Evolutionary conservation across 2,888 invertebrate species (phyloP), one percentile per base, ranked within the genome.

Genomic region (Candidula unifasciata): DNA sequence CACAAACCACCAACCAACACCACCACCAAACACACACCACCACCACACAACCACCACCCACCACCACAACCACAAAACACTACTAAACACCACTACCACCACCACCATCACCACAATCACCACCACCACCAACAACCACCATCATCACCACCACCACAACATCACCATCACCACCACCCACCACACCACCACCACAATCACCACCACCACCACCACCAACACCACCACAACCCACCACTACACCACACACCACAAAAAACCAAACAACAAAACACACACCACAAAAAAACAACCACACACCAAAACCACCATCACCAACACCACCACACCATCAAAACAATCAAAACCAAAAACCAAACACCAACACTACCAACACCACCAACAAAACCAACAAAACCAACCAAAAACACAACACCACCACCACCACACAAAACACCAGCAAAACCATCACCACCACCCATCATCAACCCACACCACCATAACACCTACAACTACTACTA

Each of bases 91-190:
- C 33, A 30, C 74, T 10, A 21, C 74, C 13, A 21, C 74, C 24
- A n/a, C 30, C 37, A n/a, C n/a, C n/a, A n/a, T n/a, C n/a, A n/a
- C n/a, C n/a, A n/a, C n/a, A n/a, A n/a, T n/a, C n/a, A n/a, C 33
- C 74, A 30, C 24, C 74, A 30, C 74, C 37, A 30, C 33, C 74
- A n/a, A 13, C 24, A 10, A n/a, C 24, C 30, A 33, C 74, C 74
- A 73, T 35, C 30, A 30, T 35, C 30, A 33, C 74, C 74, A 73
- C 37, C n/a, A n/a, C n/a, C n/a, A n/a, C n/a, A n/a, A n/a, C n/a
- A n/a, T n/a, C n/a, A n/a, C n/a, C n/a, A n/a, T n/a, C n/a, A n/a
- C n/a, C n/a, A n/a, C n/a, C n/a, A n/a, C n/a, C n/a, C n/a, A n/a
- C n/a, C n/a, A n/a, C n/a, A n/a, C n/a, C n/a, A n/a, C n/a, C n/a